Base-by-base conservation (phyloP, 2,113 vertebrate species). In the Nothoprocta perdicaria region DNA sequence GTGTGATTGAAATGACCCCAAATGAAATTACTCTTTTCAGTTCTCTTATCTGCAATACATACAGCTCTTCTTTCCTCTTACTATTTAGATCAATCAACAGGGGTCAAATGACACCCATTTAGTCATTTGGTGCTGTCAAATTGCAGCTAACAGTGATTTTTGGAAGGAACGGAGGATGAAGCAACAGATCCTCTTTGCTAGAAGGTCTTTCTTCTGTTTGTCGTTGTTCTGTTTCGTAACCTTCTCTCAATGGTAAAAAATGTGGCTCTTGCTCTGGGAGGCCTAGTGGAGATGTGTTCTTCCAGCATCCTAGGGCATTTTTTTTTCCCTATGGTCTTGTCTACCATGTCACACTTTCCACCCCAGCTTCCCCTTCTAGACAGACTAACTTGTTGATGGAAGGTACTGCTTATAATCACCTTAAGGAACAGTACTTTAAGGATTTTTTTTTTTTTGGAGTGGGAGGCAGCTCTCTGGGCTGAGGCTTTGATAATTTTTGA, bases 331-430 rank as follows among this genome's bases (percentile, higher is more conserved):
- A 33, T 45, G n/a, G 2, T 78, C 24, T 12, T 63, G 3, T 71
- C 10, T 9, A 71, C 11, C 10, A 17, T 57, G 53, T 57, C 8
- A 0, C 0, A 48, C 23, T 65, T n/a, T 1, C 3, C 8, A 3
- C 5, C 9, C 5, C 1, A 1, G 33, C 41, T 16, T n/a, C 29
- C 53, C 53, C 27, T 57, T 57, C 53, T 17, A 15, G 29, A 31
- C 27, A 10, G 6, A 7, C 3, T 5, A 62, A 4, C 5, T 79
- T 72, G 0, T 12, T 76, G 19, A 5, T 87, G 4, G 43, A 43
- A 60, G 38, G 10, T 31, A 13, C 9, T 76, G 22, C 40, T 79
- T 10, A 9, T 23, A 58, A 17, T 10, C 21, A 43, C 63, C 18
- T 15, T 33, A 31, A 55, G 52, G 15, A 55, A 55, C 27, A 55